Evolutionary conservation across 1,140 invertebrate species (phyloP).

Genomic region (Drosophila eugracilis): DNA sequence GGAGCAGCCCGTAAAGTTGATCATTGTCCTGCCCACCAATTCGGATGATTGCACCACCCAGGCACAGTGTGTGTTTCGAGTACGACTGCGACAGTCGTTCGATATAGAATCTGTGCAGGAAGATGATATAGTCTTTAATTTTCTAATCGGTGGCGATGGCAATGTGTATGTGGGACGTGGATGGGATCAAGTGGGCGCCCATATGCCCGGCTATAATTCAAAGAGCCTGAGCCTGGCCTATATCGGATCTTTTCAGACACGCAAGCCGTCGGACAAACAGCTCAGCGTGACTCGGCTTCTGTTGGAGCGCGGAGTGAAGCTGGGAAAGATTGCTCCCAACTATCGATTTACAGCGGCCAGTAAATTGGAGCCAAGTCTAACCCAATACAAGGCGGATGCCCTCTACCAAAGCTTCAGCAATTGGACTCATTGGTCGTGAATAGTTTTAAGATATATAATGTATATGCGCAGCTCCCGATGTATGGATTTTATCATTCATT

Average conservation of each 20-base stretch:
- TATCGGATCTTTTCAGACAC: conserved; percentile 86
- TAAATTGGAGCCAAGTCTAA: conserved; percentile 87
- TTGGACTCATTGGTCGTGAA: conserved; percentile 87
- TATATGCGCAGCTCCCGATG: conserved; percentile 10
- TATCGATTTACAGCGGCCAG: conserved; percentile 88
- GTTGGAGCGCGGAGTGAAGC: conserved; percentile 86
- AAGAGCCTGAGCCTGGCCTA: conserved; percentile 87
- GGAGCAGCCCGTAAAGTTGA: conserved; percentile 84
- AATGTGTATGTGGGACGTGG: conserved; percentile 88
- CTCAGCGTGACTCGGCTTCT: conserved; percentile 86
- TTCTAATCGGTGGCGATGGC: conserved; percentile 89
- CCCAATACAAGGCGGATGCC: conserved; percentile 88
- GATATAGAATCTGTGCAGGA: conserved; percentile 89
- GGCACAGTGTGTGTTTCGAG: conserved; percentile 85
- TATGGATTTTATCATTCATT: conserved; percentile 4
- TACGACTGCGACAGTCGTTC: conserved; percentile 89
- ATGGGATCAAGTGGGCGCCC: conserved; percentile 87
- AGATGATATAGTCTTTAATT: conserved; percentile 87
- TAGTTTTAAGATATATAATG: conserved; percentile 28
- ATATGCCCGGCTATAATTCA: conserved; percentile 87
- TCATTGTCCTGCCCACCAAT: conserved; percentile 86
- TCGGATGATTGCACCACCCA: conserved; percentile 85
- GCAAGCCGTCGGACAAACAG: conserved; percentile 86
- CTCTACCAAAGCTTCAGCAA: conserved; percentile 87
- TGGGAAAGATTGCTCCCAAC: conserved; percentile 86